Conservation (phyloP, 2,113 vertebrate species). For the Mustelus asterias region DNA sequence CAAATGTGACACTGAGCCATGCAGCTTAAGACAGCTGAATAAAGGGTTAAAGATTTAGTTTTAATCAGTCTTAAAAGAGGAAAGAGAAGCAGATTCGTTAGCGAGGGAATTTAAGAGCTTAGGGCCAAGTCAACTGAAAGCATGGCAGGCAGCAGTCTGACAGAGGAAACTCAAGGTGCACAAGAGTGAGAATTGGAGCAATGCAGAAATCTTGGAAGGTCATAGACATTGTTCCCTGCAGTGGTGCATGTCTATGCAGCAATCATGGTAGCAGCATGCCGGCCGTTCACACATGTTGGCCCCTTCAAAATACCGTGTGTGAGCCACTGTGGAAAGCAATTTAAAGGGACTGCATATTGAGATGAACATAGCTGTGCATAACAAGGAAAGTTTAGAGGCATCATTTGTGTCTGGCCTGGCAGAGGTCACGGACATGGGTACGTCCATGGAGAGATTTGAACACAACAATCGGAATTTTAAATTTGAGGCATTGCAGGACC, state of each 20-base stretch:
- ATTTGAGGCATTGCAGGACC: neutral
- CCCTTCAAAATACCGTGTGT: neutral
- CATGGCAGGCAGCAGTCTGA: no score
- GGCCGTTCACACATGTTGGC: neutral
- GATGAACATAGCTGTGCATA: neutral
- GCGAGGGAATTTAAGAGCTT: no score
- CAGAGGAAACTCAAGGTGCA: neutral
- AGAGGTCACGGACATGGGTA: neutral
- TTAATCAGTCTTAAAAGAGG: no score
- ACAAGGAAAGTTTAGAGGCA: neutral
- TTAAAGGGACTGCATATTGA: neutral
- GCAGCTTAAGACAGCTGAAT: neutral
- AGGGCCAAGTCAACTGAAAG: no score
- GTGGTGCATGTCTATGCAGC: neutral
- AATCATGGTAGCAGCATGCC: neutral
- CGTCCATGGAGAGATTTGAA: neutral
- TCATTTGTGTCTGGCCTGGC: neutral
- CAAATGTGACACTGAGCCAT: neutral
- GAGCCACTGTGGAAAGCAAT: neutral
- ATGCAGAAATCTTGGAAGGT: neutral
- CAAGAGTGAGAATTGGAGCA: neutral
- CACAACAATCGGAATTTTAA: neutral
- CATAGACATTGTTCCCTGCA: neutral
- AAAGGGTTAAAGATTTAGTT: neutral
- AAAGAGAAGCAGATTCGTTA: no score